phyloP scores from a whole-genome alignment of 1,140 invertebrate genomes.

The Notospermus geniculatus region DNA sequence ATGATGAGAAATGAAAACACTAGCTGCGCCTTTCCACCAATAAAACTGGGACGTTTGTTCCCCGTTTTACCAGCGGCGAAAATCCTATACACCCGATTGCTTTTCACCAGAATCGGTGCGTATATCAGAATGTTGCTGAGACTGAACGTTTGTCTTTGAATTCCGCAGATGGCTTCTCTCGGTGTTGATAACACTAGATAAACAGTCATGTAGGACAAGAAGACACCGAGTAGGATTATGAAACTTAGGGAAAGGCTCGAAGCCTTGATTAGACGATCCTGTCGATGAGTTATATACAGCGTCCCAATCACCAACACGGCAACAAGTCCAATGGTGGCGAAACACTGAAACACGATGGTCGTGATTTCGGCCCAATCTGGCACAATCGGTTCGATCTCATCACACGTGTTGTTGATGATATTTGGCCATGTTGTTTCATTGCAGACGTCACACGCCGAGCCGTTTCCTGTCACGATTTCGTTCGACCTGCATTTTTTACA shows the following conservation, averaged over 20 bases:
- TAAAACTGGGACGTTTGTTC: neutral
- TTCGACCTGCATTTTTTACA: too few relatives aligned
- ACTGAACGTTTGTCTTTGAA: neutral
- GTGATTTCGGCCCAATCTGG: too few relatives aligned
- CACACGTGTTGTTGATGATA: too few relatives aligned
- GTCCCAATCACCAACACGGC: too few relatives aligned
- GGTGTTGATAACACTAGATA: neutral
- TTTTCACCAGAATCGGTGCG: conserved; percentile 1
- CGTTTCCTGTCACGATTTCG: too few relatives aligned
- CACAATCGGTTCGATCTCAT: too few relatives aligned
- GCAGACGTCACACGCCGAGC: too few relatives aligned
- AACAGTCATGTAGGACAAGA: neutral
- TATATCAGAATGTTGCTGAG: neutral
- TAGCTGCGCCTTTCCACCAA: neutral
- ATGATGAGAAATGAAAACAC: neutral
- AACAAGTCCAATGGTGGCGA: too few relatives aligned
- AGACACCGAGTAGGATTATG: neutral
- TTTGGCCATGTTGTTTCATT: too few relatives aligned
- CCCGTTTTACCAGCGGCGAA: neutral
- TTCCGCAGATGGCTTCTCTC: neutral
- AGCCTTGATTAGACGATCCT: neutral
- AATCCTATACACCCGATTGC: neutral
- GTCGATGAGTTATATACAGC: neutral
- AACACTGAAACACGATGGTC: too few relatives aligned
- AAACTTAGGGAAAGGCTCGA: neutral